phyloP scores from a whole-genome alignment of 2,113 vertebrate genomes.

The human (Homo sapiens) region GRCh38 chr1:69933501-69934000 shows the following conservation, averaged over 20 bases:
- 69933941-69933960: neutral
- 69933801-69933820: conserved; percentile 15
- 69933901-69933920: neutral
- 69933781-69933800: neutral
- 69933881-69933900: neutral
- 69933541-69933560: neutral
- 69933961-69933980: neutral
- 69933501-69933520: neutral
- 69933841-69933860: neutral
- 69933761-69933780: neutral
- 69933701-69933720: neutral
- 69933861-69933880: neutral
- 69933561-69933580: neutral
- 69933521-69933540: neutral
- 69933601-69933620: neutral
- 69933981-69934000: neutral
- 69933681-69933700: neutral
- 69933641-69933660: neutral
- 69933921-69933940: neutral
- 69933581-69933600: neutral
- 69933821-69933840: neutral
- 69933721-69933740: neutral
- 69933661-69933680: neutral
- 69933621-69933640: neutral
- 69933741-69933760: neutral